Conservation (phyloP, 1,140 invertebrate species). For the Cydia fagiglandana region DNA sequence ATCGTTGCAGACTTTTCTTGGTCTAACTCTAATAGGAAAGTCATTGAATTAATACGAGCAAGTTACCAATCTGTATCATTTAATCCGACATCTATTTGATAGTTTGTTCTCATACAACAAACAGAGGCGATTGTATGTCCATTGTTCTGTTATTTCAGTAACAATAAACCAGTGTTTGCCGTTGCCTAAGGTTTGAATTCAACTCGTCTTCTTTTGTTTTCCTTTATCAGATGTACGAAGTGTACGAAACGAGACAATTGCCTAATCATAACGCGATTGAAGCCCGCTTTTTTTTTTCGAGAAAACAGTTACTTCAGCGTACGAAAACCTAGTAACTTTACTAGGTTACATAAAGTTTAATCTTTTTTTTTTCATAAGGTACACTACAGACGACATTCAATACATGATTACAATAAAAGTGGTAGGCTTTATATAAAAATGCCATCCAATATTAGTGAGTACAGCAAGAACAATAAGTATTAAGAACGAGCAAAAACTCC, state of each 20-base stretch:
- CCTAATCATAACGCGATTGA: constrained; percentile 18
- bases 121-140: constrained; percentile 10
- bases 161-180: constrained; percentile 7
- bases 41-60: neutral
- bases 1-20: no score
- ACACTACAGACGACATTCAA: no score
- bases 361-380: no score
- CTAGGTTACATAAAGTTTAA: no score
- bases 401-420: no score
- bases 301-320: neutral
- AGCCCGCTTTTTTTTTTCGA: neutral
- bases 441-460: no score
- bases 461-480: no score
- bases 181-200: constrained; percentile 11
- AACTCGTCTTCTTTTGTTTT: constrained; percentile 24
- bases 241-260: constrained; percentile 1
- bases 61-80: neutral
- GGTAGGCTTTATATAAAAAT: no score
- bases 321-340: no score
- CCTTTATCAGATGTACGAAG: neutral
- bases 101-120: neutral
- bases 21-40: no score
- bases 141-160: constrained; percentile 17
- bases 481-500: no score
- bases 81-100: neutral